These are phyloP conservation scores for Philaenus spumarius DNA, from an alignment of 1,140 invertebrate species.

Conservation along the genomic window DNA sequence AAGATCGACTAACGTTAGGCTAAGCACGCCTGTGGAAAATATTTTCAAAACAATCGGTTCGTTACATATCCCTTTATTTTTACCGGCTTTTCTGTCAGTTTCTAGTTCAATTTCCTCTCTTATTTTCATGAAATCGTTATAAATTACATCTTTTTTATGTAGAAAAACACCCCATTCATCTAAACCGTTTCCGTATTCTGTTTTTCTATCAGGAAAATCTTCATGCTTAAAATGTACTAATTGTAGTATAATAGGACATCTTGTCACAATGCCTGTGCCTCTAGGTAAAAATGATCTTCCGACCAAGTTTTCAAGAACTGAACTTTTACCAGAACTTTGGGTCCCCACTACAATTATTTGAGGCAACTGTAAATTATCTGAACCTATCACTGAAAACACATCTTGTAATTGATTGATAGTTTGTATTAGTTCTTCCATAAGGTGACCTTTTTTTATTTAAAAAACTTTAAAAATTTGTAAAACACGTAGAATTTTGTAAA, in stretches of 20 bases:
- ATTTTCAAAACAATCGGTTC: constrained; percentile 64
- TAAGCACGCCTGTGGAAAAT: constrained; percentile 57
- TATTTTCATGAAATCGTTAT: constrained; percentile 58
- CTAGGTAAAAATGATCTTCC: constrained; percentile 28
- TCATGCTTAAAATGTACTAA: not conserved
- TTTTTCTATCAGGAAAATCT: not conserved
- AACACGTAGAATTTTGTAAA: not conserved
- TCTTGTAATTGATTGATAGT: constrained; percentile 28
- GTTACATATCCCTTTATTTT: constrained; percentile 63
- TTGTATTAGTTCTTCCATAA: constrained; percentile 24
- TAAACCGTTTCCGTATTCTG: not conserved
- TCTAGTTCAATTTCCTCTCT: constrained; percentile 66
- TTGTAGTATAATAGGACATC: constrained; percentile 25
- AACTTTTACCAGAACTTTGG: constrained; percentile 41
- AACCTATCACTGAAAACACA: constrained; percentile 12
- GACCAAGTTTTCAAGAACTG: constrained; percentile 30
- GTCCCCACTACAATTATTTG: constrained; percentile 29
- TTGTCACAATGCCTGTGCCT: constrained; percentile 25
- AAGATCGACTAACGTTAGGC: constrained; percentile 54
- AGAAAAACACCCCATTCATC: constrained; percentile 65
- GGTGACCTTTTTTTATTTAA: not conserved
- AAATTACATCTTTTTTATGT: constrained; percentile 59
- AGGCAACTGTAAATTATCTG: constrained; percentile 21
- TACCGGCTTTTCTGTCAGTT: constrained; percentile 60
- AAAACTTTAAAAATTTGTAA: not conserved